Conservation (phyloP, 2,113 vertebrate genomes). For the Marmota monax region DNA sequence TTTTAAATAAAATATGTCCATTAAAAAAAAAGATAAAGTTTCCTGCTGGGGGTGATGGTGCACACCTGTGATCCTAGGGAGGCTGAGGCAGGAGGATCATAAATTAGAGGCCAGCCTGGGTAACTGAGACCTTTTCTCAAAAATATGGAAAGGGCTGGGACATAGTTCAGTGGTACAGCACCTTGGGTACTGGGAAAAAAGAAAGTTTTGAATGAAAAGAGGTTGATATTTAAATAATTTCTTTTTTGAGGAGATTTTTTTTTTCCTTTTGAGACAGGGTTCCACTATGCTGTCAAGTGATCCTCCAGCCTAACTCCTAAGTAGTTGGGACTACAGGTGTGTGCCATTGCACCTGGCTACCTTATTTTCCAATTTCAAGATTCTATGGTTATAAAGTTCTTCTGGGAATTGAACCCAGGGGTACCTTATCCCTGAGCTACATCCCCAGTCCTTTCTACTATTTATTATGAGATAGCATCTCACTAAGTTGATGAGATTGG, state of each 20-base stretch:
- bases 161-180: background rate
- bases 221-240: background rate
- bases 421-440: no score
- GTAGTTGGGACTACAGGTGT: background rate
- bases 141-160: no score
- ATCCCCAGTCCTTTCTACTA: no score
- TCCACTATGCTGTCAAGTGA: background rate
- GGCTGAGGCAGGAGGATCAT: background rate
- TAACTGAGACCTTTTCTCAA: background rate
- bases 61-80: background rate
- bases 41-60: background rate
- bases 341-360: background rate
- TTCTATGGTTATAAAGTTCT: background rate
- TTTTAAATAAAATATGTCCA: background rate
- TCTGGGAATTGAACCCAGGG: no score
- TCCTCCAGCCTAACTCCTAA: background rate
- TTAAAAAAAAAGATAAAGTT: background rate
- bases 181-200: no score
- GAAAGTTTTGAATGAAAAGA: constrained; percentile 20
- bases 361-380: background rate
- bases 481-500: background rate
- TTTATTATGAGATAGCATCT: background rate
- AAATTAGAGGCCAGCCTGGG: background rate
- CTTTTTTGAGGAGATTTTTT: no score
- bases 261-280: background rate